Base-by-base conservation (phyloP, 2,888 invertebrate genomes). In the Tipula helvola region DNA sequence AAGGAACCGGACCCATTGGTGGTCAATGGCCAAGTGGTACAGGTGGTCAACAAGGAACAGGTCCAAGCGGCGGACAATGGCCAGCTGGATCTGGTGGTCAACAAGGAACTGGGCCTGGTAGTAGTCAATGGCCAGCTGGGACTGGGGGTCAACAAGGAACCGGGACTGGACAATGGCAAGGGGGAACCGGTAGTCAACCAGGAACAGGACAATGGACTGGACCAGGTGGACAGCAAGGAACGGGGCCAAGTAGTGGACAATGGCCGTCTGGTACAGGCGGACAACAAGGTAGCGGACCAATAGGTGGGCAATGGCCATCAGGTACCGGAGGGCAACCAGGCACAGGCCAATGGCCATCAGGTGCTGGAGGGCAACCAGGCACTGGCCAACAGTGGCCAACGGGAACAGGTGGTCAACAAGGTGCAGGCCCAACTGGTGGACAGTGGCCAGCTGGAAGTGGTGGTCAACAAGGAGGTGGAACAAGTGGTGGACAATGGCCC, bases 1-100 rank as follows among this genome's bases (percentile, higher is more conserved):
- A 28, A 28, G 28, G 3, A 4, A 16, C 7, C 13, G 71, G 86
- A 7, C 47, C 41, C 36, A 18, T 83, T 5, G 86, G 28, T 85
- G 85, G 85, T 3, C 86, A 86, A n/a, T 18, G 57, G 71, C 12
- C 87, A 86, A 86, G 83, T 42, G 87, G 87, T 36, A 13, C 12
- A 36, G 42, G 44, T 84, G 83, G 84, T 12, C 83, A 83, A 36
- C 83, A n/a, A n/a, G n/a, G n/a, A 0, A 18, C 36, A 4, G 44
- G 44, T 4, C 10, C 44, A 39, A 42, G 10, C 42, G 44, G 44
- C 3, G 44, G 39, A n/a, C 36, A 39, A n/a, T 85, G 41, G 36
- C 41, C 85, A 39, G 85, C 4, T 7, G 18, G 85, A 0, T 42
- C 41, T 41, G 83, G 83, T 10, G 28, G 83, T 2, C 28, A 28